Evolutionary conservation across 2,888 invertebrate species (phyloP).

Genomic region (Drosophila lutescens): DNA sequence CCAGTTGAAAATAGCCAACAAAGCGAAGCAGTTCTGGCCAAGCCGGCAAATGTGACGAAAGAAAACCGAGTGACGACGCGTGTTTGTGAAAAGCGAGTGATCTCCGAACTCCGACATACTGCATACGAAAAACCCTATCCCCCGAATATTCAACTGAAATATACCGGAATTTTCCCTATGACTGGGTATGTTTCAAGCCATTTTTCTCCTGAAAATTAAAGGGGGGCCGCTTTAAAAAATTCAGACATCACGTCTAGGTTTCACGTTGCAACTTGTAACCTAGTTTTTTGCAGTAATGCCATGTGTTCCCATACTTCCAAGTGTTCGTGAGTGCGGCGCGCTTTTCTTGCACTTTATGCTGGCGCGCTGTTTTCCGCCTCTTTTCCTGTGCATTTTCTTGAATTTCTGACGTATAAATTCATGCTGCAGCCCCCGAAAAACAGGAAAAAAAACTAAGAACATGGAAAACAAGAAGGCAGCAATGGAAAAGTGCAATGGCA

Average conservation of each 20-base stretch:
- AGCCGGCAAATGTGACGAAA: slow-evolving; percentile 52
- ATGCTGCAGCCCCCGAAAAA: slow-evolving; percentile 26
- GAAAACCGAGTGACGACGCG: slow-evolving; percentile 22
- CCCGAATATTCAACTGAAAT: neutral
- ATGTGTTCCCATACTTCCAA: slow-evolving; percentile 24
- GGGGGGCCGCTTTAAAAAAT: slow-evolving; percentile 31
- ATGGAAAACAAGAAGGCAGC: slow-evolving; percentile 25
- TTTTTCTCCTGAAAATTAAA: slow-evolving; percentile 15
- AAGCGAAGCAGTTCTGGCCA: slow-evolving; percentile 69
- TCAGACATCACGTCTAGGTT: slow-evolving; percentile 57
- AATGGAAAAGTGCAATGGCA: slow-evolving; percentile 67
- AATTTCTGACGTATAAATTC: slow-evolving; percentile 63
- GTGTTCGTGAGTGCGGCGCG: slow-evolving; percentile 44
- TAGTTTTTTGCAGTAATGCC: slow-evolving; percentile 56
- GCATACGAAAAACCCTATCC: neutral
- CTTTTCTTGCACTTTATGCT: slow-evolving; percentile 54
- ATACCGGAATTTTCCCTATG: neutral
- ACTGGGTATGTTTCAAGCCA: slow-evolving; percentile 60
- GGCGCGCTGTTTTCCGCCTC: slow-evolving; percentile 31
- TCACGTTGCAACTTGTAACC: slow-evolving; percentile 70
- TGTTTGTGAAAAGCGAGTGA: slow-evolving; percentile 23
- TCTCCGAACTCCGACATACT: slow-evolving; percentile 1
- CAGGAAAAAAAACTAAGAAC: slow-evolving; percentile 20
- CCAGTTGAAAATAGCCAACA: slow-evolving; percentile 65
- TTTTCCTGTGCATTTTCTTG: slow-evolving; percentile 54